A percentile compares a stretch with the other conserved stretches of the same genome.
These are phyloP conservation scores for Fregetta grallaria DNA, from an alignment of 2,113 vertebrate genomes.

Conservation along the genomic window DNA sequence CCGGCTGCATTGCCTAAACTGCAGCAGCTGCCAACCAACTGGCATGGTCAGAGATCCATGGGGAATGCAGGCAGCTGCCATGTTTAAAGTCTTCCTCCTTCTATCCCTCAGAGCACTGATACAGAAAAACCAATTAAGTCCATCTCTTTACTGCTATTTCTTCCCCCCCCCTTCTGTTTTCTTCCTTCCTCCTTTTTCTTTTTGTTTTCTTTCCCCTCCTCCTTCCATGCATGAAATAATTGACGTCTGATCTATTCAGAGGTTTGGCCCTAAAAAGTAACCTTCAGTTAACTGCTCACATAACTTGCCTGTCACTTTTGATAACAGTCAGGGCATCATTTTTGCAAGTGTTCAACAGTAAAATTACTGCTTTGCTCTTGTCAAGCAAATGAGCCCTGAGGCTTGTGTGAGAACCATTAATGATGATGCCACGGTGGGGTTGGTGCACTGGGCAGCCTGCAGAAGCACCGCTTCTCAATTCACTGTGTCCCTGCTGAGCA, in stretches of 20 bases:
- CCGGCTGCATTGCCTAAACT: neutral
- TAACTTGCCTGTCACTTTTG: constrained; percentile 64
- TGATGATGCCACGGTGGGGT: constrained; percentile 23
- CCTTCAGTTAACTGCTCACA: constrained; percentile 67
- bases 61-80: neutral
- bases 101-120: neutral
- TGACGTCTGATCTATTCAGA: constrained; percentile 42
- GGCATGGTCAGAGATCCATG: neutral
- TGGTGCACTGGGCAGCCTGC: constrained; percentile 33
- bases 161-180: neutral
- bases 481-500: neutral
- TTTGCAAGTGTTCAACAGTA: constrained; percentile 66
- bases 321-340: constrained; percentile 69
- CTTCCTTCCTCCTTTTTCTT: neutral
- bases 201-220: neutral
- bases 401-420: constrained; percentile 63
- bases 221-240: constrained; percentile 41
- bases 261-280: constrained; percentile 57
- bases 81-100: neutral
- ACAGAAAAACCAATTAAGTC: neutral
- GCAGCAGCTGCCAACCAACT: neutral
- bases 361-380: constrained; percentile 72
- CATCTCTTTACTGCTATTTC: neutral
- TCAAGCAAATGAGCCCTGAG: constrained; percentile 70
- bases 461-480: neutral